Conservation (phyloP, 2,888 invertebrate species). For the Sepiola atlantica region DNA sequence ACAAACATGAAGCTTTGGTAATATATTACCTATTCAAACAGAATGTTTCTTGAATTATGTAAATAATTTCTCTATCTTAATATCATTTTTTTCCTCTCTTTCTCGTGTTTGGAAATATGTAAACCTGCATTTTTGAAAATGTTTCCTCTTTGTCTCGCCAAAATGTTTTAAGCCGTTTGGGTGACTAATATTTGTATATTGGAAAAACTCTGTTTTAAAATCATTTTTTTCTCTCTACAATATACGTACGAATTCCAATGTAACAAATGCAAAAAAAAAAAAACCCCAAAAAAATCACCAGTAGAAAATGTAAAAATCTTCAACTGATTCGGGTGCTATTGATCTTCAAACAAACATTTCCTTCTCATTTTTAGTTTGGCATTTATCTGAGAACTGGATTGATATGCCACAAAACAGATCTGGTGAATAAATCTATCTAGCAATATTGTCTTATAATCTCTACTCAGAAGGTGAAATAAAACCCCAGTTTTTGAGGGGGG, state of each 20-base stretch:
- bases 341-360: too few relatives aligned
- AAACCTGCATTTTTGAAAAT: background rate
- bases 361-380: too few relatives aligned
- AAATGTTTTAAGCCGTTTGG: background rate
- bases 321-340: too few relatives aligned
- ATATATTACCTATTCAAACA: background rate
- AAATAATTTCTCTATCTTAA: slow-evolving; percentile 8
- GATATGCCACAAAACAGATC: too few relatives aligned
- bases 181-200: background rate
- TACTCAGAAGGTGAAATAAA: too few relatives aligned
- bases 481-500: too few relatives aligned
- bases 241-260: background rate
- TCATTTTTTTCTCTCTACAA: background rate
- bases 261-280: background rate
- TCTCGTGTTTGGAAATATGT: slow-evolving; percentile 5
- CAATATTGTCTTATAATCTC: too few relatives aligned
- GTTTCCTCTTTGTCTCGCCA: background rate
- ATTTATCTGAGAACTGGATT: too few relatives aligned
- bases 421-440: too few relatives aligned
- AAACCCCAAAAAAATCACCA: background rate
- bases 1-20: background rate
- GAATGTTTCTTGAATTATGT: background rate
- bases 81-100: background rate
- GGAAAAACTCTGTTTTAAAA: background rate
- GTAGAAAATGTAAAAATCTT: background rate